Evolutionary conservation across 2,113 vertebrate species (phyloP).

Genomic region (Oncorhynchus nerka): DNA sequence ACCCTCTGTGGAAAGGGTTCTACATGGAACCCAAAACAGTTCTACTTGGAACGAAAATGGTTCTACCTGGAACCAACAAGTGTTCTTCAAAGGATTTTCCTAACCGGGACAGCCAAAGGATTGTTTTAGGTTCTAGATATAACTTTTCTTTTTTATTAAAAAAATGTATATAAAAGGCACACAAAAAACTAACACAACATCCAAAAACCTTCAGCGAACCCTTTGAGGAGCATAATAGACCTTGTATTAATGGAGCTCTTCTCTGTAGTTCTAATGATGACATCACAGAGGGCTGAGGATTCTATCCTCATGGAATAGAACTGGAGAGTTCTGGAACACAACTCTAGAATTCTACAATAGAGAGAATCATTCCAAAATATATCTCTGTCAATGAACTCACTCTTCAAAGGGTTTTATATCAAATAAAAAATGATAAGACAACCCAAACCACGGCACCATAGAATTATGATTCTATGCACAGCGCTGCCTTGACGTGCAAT

Average conservation of each 20-base stretch:
- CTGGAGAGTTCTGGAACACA: too few relatives aligned
- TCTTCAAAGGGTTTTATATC: conserved; percentile 52
- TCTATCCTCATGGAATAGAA: too few relatives aligned
- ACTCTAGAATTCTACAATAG: neutral
- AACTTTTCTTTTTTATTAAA: too few relatives aligned
- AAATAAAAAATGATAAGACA: neutral
- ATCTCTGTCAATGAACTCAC: neutral
- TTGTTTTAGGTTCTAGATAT: too few relatives aligned
- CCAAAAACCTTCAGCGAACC: neutral
- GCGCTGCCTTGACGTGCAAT: neutral
- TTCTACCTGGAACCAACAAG: too few relatives aligned
- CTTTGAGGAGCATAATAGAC: neutral
- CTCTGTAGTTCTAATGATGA: neutral
- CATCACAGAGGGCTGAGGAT: too few relatives aligned
- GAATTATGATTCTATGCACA: neutral
- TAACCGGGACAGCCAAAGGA: too few relatives aligned
- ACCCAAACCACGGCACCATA: neutral
- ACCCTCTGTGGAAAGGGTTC: too few relatives aligned
- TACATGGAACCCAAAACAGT: too few relatives aligned
- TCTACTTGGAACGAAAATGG: too few relatives aligned
- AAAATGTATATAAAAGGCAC: too few relatives aligned
- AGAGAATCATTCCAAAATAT: neutral
- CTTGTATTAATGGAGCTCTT: neutral
- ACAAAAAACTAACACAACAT: neutral
- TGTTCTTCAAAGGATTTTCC: too few relatives aligned